Evolutionary conservation across 1,140 invertebrate species (phyloP).

Genomic region (Drosophila teissieri): DNA sequence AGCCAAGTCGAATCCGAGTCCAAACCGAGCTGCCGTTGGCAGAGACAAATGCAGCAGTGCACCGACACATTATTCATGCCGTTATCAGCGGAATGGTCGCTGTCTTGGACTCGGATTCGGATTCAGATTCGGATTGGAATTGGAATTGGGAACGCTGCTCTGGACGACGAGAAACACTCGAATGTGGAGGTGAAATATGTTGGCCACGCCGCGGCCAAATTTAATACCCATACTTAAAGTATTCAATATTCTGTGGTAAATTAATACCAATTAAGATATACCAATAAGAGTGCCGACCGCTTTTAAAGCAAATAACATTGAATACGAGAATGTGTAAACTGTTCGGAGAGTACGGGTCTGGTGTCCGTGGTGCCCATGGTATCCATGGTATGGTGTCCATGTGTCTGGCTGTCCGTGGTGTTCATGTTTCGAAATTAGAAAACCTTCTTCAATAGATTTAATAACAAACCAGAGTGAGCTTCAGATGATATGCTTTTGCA

Average conservation of each 20-base stretch:
- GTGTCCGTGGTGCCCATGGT: too few species aligned
- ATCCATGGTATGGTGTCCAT: too few species aligned
- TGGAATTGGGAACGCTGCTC: constrained; percentile 14
- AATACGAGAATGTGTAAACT: too few species aligned
- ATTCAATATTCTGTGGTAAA: neutral
- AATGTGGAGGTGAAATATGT: constrained; percentile 34
- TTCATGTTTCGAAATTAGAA: too few species aligned
- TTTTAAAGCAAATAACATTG: neutral
- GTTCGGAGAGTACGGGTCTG: too few species aligned
- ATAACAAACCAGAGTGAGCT: too few species aligned
- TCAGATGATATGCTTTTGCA: too few species aligned
- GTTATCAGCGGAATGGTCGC: constrained; percentile 73
- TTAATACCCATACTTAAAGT: neutral
- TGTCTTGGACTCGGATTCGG: constrained; percentile 31
- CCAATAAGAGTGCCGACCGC: too few species aligned
- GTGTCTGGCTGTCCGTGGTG: too few species aligned
- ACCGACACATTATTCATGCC: constrained; percentile 81
- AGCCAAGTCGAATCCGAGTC: neutral
- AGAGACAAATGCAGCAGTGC: constrained; percentile 80
- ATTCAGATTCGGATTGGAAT: constrained; percentile 18
- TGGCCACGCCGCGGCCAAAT: constrained; percentile 9
- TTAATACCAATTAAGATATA: neutral
- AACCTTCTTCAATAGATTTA: too few species aligned
- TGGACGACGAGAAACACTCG: constrained; percentile 13
- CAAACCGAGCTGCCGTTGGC: constrained; percentile 23